Evolutionary conservation across 2,888 invertebrate species (phyloP).

Genomic region (Hirtodrosophila confusa): DNA sequence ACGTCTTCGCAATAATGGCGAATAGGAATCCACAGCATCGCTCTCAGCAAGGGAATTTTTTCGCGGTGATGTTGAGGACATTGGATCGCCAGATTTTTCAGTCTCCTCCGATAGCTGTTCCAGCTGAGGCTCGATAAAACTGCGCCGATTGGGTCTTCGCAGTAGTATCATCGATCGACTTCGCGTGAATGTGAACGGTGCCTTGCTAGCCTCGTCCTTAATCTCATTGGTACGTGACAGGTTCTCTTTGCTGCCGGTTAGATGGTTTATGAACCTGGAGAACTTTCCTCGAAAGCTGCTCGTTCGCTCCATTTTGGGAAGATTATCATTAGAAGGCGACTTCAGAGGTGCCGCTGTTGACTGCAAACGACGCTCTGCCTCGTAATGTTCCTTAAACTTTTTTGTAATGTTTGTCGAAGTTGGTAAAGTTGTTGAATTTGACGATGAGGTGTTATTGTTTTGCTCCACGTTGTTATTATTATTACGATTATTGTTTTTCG

Average conservation of each 20-base stretch:
- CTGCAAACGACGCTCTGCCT: conserved; percentile 48
- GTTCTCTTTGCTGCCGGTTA: conserved; percentile 84
- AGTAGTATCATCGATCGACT: conserved; percentile 83
- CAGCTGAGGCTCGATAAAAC: conserved; percentile 82
- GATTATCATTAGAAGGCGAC: conserved; percentile 54
- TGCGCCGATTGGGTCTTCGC: conserved; percentile 82
- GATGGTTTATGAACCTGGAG: conserved; percentile 80
- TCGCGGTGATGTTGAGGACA: conserved; percentile 75
- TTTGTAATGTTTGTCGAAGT: conserved; percentile 55
- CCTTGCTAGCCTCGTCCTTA: conserved; percentile 52
- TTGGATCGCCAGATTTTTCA: conserved; percentile 76
- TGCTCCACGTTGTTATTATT: conserved; percentile 37
- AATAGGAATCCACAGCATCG: conserved; percentile 23
- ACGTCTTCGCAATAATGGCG: conserved; percentile 54
- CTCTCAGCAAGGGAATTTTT: conserved; percentile 70
- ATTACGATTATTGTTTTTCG: conserved; percentile 40
- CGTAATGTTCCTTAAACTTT: conserved; percentile 67
- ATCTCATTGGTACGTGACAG: conserved; percentile 64
- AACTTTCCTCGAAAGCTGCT: conserved; percentile 83
- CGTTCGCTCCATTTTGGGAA: conserved; percentile 82
- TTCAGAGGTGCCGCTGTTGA: conserved; percentile 23
- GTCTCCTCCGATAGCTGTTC: conserved; percentile 83
- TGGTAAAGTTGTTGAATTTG: conserved; percentile 4
- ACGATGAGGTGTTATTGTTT: conserved; percentile 37
- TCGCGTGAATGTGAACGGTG: conserved; percentile 81